These are phyloP conservation scores for Myzus persicae DNA, from an alignment of 1,140 invertebrate species.

Conservation along the genomic window DNA sequence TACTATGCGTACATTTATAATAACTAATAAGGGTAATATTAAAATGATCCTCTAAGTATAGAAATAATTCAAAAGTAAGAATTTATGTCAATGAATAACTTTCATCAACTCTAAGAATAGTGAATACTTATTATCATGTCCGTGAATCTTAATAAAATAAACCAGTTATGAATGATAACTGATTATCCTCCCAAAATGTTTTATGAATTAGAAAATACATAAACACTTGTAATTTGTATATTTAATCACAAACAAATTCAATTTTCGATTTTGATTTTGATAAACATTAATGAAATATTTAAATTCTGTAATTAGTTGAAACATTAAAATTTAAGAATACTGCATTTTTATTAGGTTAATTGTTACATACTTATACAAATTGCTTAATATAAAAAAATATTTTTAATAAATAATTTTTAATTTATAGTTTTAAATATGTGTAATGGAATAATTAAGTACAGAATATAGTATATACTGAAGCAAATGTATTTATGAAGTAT, in stretches of 20 bases:
- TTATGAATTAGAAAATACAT: neutral
- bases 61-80: neutral
- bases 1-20: neutral
- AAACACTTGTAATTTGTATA: no score
- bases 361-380: neutral
- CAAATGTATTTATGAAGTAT: neutral
- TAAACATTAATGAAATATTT: neutral
- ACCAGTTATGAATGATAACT: neutral
- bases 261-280: neutral
- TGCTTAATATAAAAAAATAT: neutral
- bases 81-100: neutral
- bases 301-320: neutral
- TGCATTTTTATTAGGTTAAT: neutral
- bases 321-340: neutral
- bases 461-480: neutral
- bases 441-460: neutral
- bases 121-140: neutral
- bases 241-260: neutral
- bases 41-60: neutral
- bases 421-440: neutral
- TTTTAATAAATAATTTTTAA: neutral
- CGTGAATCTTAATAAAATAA: neutral
- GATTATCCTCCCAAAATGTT: neutral
- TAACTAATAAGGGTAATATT: neutral
- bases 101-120: neutral